phyloP scores from a whole-genome alignment of 2,797 vertebrate genomes.

The Phylloscopus collybita region DNA sequence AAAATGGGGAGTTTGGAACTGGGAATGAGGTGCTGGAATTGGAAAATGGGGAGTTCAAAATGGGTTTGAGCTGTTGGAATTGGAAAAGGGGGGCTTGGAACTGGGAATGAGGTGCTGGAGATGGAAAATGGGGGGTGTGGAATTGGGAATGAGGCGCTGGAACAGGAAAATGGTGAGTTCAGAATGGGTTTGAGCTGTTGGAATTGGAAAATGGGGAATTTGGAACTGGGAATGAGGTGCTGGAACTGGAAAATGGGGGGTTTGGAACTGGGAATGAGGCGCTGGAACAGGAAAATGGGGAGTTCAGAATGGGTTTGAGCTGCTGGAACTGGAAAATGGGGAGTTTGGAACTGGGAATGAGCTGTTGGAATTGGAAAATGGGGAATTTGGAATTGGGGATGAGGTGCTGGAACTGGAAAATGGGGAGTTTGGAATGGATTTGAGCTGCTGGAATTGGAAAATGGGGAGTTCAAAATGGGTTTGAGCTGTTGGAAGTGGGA shows the following conservation, averaged over 20 bases:
- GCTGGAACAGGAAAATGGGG: rapidly evolving
- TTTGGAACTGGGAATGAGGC: neutral
- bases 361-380: rapidly evolving
- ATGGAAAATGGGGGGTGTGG: neutral
- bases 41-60: no score
- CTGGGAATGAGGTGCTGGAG: neutral
- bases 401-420: neutral
- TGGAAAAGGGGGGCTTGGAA: no score
- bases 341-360: neutral
- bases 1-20: no score
- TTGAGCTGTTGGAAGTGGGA: neutral
- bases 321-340: neutral
- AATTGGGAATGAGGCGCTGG: no score
- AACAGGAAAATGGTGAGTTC: neutral
- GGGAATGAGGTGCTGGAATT: no score
- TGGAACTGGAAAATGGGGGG: no score
- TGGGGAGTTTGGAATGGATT: rapidly evolving
- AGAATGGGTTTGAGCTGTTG: no score
- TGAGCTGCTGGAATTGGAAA: neutral
- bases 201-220: no score
- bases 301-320: no score
- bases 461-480: rapidly evolving
- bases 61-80: no score
- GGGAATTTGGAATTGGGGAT: rapidly evolving
- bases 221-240: no score